Base-by-base conservation (phyloP, 2,797 vertebrate genomes). In the Hypotaenidia philippensis region DNA sequence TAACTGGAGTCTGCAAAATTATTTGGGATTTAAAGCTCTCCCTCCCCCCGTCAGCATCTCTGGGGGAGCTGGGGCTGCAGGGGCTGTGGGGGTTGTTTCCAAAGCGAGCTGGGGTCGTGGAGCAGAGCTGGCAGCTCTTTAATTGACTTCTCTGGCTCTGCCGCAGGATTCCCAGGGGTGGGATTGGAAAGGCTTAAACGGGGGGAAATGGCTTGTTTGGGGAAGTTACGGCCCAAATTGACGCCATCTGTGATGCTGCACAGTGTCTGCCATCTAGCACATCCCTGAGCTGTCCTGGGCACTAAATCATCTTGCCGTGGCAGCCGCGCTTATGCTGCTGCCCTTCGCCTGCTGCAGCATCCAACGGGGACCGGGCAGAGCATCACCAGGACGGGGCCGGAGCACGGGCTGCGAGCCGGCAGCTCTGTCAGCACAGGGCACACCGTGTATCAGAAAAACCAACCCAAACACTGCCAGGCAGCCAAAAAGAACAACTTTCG, bases 291-390 rank as follows among this genome's bases (percentile, higher is more conserved):
- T 85, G 27, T 52, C 34, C 64, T 65, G 16, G 3, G 3, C 15
- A 72, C 49, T 63, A 5, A 3, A 13, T 9, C 34, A 31, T 11
- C 87, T 47, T 0, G 0, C 47, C 4, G 3, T 17, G 75, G 60
- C 34, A 6, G 3, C 9, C 7, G 11, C 11, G 52, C 52, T 34
- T 0, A 0, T 34, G 32, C 13, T 27, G 7, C 19, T 6, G 2
- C 36, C 38, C 14, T 25, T 34, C 18, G 19, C 18, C 55, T 14
- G 1, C 47, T 13, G 23, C 16, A 11, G 40, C 7, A 3, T 5
- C 27, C 2, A 5, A 5, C 0, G 0, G 44, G 47, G 18, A 19
- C 16, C 1, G 15, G 55, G 38, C 31, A 74, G 44, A 78, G 32
- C 55, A 7, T 17, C 9, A 0, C 31, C 7, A 59, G 31, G 36